phyloP scores from a whole-genome alignment of 1,140 invertebrate genomes.

The Tetragonula clypearis region DNA sequence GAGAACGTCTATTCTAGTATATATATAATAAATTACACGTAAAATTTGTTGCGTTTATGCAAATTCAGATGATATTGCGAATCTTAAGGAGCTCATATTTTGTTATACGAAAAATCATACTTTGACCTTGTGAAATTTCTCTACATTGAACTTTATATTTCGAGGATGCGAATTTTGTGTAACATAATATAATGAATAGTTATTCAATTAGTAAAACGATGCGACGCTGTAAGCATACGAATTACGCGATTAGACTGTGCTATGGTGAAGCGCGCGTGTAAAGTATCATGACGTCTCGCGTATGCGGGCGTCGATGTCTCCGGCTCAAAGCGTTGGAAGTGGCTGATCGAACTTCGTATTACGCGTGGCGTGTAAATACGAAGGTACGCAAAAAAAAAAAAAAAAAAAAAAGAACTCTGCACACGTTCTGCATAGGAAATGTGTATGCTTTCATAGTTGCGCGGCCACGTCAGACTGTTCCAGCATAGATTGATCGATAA shows the following conservation, averaged over 20 bases:
- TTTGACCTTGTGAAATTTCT: background rate
- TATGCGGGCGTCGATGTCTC: conserved; percentile 49
- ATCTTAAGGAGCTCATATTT: too few species aligned
- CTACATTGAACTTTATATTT: background rate
- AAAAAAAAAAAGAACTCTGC: background rate
- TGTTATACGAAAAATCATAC: background rate
- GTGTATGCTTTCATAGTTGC: background rate
- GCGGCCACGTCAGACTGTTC: conserved; percentile 19
- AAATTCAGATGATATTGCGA: too few species aligned
- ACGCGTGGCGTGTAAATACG: background rate
- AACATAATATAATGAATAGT: background rate
- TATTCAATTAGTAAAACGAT: background rate
- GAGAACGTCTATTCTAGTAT: too few species aligned
- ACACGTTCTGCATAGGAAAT: background rate
- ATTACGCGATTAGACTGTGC: background rate
- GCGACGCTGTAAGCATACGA: background rate
- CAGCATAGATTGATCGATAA: conserved; percentile 44
- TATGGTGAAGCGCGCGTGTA: background rate
- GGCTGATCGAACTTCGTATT: background rate
- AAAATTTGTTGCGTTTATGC: too few species aligned
- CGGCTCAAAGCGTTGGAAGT: background rate
- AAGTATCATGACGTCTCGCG: background rate
- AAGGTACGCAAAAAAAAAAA: background rate
- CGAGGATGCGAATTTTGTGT: background rate
- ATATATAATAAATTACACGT: too few species aligned